Conservation (phyloP, 2,797 vertebrate genomes). For the Sternotherus odoratus region DNA sequence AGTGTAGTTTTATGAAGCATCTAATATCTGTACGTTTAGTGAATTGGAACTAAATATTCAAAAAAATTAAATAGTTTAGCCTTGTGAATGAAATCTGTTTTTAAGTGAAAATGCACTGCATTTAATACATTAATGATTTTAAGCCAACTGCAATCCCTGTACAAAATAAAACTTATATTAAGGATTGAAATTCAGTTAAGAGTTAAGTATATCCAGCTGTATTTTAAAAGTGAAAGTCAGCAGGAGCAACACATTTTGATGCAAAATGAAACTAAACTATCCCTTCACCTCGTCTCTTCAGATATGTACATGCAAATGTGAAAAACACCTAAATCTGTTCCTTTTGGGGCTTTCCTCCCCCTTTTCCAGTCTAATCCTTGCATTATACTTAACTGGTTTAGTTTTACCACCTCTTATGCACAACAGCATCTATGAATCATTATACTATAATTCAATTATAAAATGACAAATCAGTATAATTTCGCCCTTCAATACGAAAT, state of each 20-base stretch:
- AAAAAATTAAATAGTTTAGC: background rate
- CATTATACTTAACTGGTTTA: background rate
- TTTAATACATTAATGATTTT: conserved; percentile 51
- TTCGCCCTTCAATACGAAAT: background rate
- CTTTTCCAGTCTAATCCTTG: fast-evolving
- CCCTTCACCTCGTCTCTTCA: conserved; percentile 23
- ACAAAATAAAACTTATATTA: background rate
- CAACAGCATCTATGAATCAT: background rate
- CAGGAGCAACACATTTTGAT: conserved; percentile 69
- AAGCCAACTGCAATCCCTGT: conserved; percentile 63
- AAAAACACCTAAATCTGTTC: background rate
- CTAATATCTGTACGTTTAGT: background rate
- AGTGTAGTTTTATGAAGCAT: conserved; percentile 35
- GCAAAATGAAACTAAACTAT: conserved; percentile 67
- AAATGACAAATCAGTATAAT: background rate
- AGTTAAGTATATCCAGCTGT: background rate
- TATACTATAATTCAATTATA: background rate
- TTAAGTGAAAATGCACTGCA: conserved; percentile 68
- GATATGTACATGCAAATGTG: background rate
- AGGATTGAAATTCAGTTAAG: conserved; percentile 62
- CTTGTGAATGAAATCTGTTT: conserved; percentile 12
- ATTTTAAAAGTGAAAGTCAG: conserved; percentile 3
- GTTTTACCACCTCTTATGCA: background rate
- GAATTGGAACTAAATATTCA: background rate
- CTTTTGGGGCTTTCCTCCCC: background rate